phyloP scores from a whole-genome alignment of 1,140 invertebrate species.

The Eriosoma lanigerum region DNA sequence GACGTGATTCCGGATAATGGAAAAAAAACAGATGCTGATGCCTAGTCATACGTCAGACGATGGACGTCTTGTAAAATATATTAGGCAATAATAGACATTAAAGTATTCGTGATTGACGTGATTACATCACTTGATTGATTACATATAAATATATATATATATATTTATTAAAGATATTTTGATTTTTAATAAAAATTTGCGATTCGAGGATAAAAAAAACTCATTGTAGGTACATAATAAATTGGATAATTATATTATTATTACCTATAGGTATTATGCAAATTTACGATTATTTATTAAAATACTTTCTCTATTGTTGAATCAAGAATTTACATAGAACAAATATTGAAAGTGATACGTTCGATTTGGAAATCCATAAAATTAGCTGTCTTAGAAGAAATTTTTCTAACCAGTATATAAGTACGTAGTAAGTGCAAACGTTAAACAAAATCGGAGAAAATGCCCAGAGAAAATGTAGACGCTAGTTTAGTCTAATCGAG shows the following conservation, averaged over 20 bases:
- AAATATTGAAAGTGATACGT: constrained; percentile 22
- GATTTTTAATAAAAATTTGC: neutral
- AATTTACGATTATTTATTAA: neutral
- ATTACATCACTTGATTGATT: neutral
- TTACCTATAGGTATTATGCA: neutral
- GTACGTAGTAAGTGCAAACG: neutral
- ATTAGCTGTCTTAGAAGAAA: neutral
- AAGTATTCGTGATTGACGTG: constrained; percentile 1
- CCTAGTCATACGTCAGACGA: no score
- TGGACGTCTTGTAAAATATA: neutral
- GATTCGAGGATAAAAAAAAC: constrained; percentile 1
- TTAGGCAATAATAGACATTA: neutral
- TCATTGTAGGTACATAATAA: neutral
- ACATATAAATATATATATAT: neutral
- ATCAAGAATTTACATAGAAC: constrained; percentile 17
- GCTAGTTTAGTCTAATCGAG: no score
- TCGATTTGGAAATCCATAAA: constrained; percentile 5
- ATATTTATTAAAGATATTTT: neutral
- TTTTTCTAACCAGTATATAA: neutral
- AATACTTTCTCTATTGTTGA: constrained; percentile 11
- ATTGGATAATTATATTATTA: neutral
- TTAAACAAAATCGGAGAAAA: neutral
- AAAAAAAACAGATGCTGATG: neutral
- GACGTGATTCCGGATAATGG: neutral
- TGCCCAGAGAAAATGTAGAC: neutral